Percentiles rank a stretch among this genome's conserved stretches.
These are phyloP conservation scores for Etheostoma spectabile DNA, from an alignment of 2,113 vertebrate genomes.

Conservation along the genomic window DNA sequence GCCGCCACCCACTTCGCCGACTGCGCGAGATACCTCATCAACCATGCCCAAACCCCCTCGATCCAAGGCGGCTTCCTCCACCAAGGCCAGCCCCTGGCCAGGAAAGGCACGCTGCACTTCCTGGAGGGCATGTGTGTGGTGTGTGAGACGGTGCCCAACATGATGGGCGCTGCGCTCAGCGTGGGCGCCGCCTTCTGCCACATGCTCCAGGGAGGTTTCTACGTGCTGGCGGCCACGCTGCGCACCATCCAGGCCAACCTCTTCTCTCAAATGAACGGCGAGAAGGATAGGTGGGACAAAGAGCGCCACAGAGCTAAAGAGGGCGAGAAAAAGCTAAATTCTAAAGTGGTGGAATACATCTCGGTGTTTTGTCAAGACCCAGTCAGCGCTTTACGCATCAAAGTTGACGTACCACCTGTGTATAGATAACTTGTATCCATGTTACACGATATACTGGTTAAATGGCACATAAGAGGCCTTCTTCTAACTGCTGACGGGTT, in stretches of 20 bases:
- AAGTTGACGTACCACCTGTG: slow-evolving; percentile 79
- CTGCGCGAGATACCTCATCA: slow-evolving; percentile 51
- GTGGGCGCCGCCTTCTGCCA: slow-evolving; percentile 73
- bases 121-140: slow-evolving; percentile 76
- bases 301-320: slow-evolving; percentile 68
- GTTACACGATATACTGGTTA: not conserved
- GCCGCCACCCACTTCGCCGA: slow-evolving; percentile 68
- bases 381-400: slow-evolving; percentile 79
- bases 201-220: slow-evolving; percentile 74
- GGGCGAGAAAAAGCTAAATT: slow-evolving; percentile 72
- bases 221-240: slow-evolving; percentile 72
- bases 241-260: slow-evolving; percentile 75
- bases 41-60: slow-evolving; percentile 43
- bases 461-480: slow-evolving; percentile 71
- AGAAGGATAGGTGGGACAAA: slow-evolving; percentile 77
- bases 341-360: slow-evolving; percentile 76
- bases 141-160: slow-evolving; percentile 72
- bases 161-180: slow-evolving; percentile 70
- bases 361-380: slow-evolving; percentile 82
- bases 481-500: slow-evolving; percentile 48
- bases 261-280: slow-evolving; percentile 76
- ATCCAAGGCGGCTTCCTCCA: slow-evolving; percentile 19
- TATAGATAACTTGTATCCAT: slow-evolving; percentile 68
- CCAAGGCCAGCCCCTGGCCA: slow-evolving; percentile 37
- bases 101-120: slow-evolving; percentile 62